Evolutionary conservation across 2,888 invertebrate genomes (phyloP).

Genomic region (Apamea crenata): DNA sequence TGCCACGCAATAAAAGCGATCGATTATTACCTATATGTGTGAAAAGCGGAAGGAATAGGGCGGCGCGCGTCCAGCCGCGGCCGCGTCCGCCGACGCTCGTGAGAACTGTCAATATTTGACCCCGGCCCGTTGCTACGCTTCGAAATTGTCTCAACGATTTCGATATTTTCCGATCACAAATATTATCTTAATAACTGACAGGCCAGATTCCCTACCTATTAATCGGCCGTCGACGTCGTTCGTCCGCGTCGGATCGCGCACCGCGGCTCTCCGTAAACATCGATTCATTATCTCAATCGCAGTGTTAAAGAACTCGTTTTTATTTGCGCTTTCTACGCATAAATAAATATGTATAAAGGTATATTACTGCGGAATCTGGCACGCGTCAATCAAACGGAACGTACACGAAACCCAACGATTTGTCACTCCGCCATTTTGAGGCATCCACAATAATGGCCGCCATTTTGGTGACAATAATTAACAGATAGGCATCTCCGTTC

Average conservation of each 20-base stretch:
- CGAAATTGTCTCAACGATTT: constrained; percentile 89
- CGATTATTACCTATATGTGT: constrained; percentile 90
- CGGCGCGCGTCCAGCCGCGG: constrained; percentile 80
- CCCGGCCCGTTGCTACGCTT: constrained; percentile 81
- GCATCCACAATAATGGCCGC: constrained; percentile 86
- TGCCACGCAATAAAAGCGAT: constrained; percentile 88
- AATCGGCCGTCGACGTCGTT: constrained; percentile 62
- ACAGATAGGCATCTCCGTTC: constrained; percentile 87
- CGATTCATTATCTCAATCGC: constrained; percentile 85
- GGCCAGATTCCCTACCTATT: constrained; percentile 64
- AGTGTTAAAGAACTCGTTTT: constrained; percentile 85
- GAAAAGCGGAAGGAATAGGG: constrained; percentile 89
- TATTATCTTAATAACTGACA: constrained; percentile 78
- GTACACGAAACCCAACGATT: constrained; percentile 86
- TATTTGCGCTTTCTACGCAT: constrained; percentile 90
- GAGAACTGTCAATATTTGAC: constrained; percentile 90
- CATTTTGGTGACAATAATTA: constrained; percentile 90
- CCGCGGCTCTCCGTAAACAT: constrained; percentile 77
- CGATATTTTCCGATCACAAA: constrained; percentile 88
- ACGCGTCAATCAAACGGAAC: constrained; percentile 90
- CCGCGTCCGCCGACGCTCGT: constrained; percentile 84
- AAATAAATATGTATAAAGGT: constrained; percentile 88
- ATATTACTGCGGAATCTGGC: constrained; percentile 86
- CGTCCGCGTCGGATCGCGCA: constrained; percentile 74
- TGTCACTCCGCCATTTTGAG: constrained; percentile 88